phyloP scores from a whole-genome alignment of 2,113 vertebrate genomes.

The Gymnobelideus leadbeateri region DNA sequence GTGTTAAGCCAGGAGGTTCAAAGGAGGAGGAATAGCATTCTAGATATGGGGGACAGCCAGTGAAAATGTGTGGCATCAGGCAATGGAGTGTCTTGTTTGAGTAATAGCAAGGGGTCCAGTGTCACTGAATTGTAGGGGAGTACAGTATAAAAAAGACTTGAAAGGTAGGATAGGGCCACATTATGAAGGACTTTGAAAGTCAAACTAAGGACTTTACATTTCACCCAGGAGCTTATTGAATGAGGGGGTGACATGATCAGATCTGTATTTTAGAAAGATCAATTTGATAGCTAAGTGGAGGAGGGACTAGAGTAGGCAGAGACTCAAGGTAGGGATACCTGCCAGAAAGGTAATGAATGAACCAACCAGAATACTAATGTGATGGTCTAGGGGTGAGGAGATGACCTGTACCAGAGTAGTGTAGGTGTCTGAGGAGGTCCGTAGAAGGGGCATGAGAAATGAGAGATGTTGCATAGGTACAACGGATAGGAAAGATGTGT shows the following conservation, averaged over 20 bases:
- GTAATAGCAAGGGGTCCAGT: background rate
- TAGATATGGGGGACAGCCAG: background rate
- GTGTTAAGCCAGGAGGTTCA: too few relatives aligned
- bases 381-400: background rate
- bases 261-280: background rate
- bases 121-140: background rate
- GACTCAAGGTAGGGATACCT: background rate
- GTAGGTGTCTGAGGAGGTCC: background rate
- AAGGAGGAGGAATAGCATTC: background rate
- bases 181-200: background rate
- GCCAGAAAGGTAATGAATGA: background rate
- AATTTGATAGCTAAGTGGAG: background rate
- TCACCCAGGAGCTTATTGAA: background rate
- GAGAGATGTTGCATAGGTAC: background rate
- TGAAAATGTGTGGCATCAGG: background rate
- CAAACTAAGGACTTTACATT: background rate
- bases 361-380: background rate
- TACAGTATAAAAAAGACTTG: background rate
- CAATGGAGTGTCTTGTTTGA: background rate
- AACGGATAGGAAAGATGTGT: background rate
- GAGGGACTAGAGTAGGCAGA: background rate
- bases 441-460: background rate
- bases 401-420: background rate
- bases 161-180: background rate
- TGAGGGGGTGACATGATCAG: background rate